Conservation (phyloP, 1,140 invertebrate species). For the Hylyphantes graminicola region DNA sequence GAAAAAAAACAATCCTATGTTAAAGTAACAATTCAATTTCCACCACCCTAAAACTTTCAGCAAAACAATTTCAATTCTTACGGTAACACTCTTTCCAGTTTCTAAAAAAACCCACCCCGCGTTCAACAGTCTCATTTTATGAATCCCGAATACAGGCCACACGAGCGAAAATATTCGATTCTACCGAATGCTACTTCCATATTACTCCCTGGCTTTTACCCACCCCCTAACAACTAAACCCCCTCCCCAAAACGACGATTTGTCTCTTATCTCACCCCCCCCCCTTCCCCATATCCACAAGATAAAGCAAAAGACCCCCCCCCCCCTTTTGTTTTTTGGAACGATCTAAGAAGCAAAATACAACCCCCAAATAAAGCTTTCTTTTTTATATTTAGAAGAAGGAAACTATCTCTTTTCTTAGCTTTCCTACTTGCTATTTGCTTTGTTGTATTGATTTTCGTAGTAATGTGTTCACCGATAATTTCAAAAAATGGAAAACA, state of each 20-base stretch:
- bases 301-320: neutral
- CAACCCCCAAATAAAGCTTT: neutral
- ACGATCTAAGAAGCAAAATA: conserved; percentile 24
- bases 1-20: no score
- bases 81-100: no score
- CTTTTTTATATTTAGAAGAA: neutral
- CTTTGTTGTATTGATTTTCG: conserved; percentile 21
- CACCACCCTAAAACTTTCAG: no score
- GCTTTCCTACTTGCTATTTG: conserved; percentile 1
- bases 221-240: neutral
- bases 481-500: conserved; percentile 40
- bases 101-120: no score
- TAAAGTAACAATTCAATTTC: no score
- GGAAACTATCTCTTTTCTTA: conserved; percentile 12
- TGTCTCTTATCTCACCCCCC: conserved; percentile 1
- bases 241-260: neutral
- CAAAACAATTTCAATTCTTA: no score
- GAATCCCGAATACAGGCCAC: conserved; percentile 3
- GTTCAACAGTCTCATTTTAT: neutral
- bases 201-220: conserved; percentile 10
- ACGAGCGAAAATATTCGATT: neutral
- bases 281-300: neutral
- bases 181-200: conserved; percentile 4
- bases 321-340: neutral
- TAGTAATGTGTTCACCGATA: conserved; percentile 42